Conservation (phyloP, 2,797 vertebrate genomes). For the Argya squamiceps region DNA sequence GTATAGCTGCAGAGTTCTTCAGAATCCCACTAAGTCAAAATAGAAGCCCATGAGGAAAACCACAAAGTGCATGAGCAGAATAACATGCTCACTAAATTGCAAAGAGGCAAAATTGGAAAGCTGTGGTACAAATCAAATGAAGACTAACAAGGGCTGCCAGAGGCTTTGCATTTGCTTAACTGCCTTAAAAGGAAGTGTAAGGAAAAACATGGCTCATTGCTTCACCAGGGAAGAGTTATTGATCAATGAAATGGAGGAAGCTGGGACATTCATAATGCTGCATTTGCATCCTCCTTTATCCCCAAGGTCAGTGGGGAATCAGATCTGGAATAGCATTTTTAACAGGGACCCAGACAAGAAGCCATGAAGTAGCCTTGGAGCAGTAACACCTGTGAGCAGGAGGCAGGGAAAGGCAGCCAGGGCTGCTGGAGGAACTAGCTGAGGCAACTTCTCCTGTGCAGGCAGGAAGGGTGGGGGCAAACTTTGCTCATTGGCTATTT, state of each 20-base stretch:
- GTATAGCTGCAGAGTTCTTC: not conserved
- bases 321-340: not conserved
- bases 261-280: not conserved
- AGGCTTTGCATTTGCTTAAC: not conserved
- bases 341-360: not conserved
- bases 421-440: not conserved
- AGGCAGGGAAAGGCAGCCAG: not conserved
- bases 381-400: not conserved
- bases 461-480: not conserved
- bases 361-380: not conserved
- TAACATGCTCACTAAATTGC: not conserved
- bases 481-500: not conserved
- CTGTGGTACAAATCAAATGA: not conserved
- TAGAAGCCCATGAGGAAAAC: not conserved
- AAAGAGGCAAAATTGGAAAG: not conserved
- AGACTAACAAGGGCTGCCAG: not conserved
- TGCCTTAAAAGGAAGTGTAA: not conserved
- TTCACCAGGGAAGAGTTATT: not conserved
- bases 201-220: not conserved
- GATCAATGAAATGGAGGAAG: not conserved
- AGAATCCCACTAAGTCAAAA: not conserved
- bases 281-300: not conserved
- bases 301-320: not conserved
- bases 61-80: not conserved
- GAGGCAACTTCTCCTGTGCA: not conserved